Evolutionary conservation across 2,888 invertebrate species (phyloP).

Genomic region (Lithophane leautieri): DNA sequence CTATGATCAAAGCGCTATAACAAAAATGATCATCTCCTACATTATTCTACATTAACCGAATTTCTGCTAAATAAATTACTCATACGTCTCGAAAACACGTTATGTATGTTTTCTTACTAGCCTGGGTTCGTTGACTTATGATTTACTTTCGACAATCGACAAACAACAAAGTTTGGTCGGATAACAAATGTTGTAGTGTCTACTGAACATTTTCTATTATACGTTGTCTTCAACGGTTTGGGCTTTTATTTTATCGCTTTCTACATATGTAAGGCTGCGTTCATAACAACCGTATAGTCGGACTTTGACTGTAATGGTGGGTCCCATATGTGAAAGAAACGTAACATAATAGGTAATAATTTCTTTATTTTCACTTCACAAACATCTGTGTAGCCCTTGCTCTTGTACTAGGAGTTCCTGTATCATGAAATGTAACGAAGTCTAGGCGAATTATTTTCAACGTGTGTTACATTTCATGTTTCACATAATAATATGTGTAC

Average conservation of each 20-base stretch:
- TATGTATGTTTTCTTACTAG: conserved; percentile 5
- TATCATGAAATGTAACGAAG: background rate
- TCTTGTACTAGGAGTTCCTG: no score
- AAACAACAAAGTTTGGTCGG: conserved; percentile 51
- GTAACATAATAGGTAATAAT: background rate
- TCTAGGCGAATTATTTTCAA: background rate
- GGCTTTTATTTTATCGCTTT: conserved; percentile 30
- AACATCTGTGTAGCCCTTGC: no score
- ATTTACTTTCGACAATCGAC: conserved; percentile 28
- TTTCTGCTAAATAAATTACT: conserved; percentile 17
- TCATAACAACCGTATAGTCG: background rate
- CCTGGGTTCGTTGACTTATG: conserved; percentile 45
- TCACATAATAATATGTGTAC: background rate
- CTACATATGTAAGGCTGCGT: background rate
- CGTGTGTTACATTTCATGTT: background rate
- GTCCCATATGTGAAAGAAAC: background rate
- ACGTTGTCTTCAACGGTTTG: conserved; percentile 11
- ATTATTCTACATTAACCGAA: conserved; percentile 2
- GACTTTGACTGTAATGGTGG: background rate
- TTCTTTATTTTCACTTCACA: no score
- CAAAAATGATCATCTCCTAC: background rate
- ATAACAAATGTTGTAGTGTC: conserved; percentile 39
- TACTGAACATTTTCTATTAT: conserved; percentile 28
- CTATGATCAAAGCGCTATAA: background rate
- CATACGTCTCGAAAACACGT: background rate